These are phyloP conservation scores for Dipodomys spectabilis DNA, from an alignment of 2,113 vertebrate genomes.

Conservation along the genomic window DNA sequence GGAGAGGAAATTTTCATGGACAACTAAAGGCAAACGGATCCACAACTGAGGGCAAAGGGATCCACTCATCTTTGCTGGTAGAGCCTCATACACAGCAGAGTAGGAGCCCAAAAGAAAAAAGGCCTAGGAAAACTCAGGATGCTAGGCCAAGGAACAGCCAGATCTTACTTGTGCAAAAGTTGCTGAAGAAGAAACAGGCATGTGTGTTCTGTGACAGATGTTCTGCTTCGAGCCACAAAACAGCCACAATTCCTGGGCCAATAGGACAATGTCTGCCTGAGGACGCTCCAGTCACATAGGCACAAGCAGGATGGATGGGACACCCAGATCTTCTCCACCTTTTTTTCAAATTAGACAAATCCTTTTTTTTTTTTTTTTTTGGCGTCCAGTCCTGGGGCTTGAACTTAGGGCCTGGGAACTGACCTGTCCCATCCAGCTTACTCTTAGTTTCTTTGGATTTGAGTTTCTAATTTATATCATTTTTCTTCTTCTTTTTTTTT, in stretches of 20 bases:
- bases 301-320: background rate
- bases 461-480: background rate
- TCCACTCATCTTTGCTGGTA: background rate
- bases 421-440: no score
- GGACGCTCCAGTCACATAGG: background rate
- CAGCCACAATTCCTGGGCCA: background rate
- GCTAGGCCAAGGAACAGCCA: background rate
- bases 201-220: background rate
- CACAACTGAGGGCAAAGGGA: no score
- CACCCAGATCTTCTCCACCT: background rate
- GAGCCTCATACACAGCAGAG: no score
- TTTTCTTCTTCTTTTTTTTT: background rate
- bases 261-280: no score
- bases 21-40: background rate
- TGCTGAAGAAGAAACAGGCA: background rate
- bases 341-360: background rate
- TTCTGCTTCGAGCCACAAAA: background rate
- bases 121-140: no score
- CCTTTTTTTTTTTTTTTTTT: no score
- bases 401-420: no score
- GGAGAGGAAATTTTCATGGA: background rate
- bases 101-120: background rate
- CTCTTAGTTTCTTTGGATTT: background rate
- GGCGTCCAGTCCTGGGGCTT: no score
- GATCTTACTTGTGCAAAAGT: background rate